Evolutionary conservation across 2,797 vertebrate species (phyloP).

Genomic region (Graptemys geographica): DNA sequence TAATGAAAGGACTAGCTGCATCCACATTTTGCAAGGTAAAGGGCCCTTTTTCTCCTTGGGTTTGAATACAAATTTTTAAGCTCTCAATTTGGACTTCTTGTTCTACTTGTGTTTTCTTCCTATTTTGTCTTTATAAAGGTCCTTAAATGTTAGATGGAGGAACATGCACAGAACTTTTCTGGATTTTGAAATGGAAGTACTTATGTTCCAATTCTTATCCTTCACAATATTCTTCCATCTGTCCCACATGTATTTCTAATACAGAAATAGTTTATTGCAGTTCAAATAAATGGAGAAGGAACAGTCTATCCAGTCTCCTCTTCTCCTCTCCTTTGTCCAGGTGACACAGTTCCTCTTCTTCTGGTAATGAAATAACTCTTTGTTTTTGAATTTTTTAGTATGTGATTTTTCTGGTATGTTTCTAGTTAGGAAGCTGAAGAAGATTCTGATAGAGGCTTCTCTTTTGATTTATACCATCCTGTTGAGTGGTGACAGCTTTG

Average conservation of each 20-base stretch:
- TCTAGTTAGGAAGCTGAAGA: neutral
- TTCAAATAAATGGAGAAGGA: neutral
- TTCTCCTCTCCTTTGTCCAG: neutral
- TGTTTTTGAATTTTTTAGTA: neutral
- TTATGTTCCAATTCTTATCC: neutral
- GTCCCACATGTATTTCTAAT: neutral
- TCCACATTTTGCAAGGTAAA: neutral
- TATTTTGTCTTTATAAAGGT: neutral
- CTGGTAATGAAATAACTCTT: neutral
- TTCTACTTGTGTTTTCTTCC: neutral
- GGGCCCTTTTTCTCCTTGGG: neutral
- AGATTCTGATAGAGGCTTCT: neutral
- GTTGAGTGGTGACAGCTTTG: neutral
- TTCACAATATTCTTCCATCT: neutral
- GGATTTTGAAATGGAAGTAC: neutral
- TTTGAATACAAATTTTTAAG: neutral
- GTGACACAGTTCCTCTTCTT: neutral
- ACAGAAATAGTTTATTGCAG: neutral
- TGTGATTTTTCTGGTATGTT: neutral
- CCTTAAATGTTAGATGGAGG: neutral
- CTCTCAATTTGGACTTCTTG: neutral
- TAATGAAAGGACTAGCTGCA: neutral
- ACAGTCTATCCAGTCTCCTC: neutral
- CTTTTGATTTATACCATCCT: neutral
- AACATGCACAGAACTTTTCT: neutral